phyloP scores from a whole-genome alignment of 2,113 vertebrate genomes.

The Nansenia antarctica region DNA sequence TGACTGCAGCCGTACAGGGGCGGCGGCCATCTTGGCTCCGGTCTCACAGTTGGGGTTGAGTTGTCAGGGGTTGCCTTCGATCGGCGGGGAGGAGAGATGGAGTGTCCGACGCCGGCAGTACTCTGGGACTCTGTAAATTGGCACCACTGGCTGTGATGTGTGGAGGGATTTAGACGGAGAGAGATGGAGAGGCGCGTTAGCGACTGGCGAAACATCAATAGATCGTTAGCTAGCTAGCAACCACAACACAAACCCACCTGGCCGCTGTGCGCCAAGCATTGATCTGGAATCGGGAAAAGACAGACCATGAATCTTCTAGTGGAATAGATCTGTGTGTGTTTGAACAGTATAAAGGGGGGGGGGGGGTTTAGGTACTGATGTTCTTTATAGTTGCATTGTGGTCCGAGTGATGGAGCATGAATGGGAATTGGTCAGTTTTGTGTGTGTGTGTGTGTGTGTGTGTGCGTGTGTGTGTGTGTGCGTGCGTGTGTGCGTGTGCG shows the following conservation, averaged over 20 bases:
- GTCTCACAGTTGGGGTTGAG: constrained; percentile 9
- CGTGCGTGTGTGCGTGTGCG: too few relatives aligned
- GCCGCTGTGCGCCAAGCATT: too few relatives aligned
- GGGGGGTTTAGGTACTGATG: too few relatives aligned
- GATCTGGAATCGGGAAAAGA: too few relatives aligned
- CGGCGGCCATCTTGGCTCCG: constrained; percentile 7
- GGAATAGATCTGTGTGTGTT: too few relatives aligned
- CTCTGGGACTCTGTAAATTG: constrained; percentile 7
- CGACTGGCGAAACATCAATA: background rate
- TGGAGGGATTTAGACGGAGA: background rate
- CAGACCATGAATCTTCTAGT: too few relatives aligned
- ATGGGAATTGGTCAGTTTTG: background rate
- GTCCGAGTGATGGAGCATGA: too few relatives aligned
- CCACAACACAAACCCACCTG: background rate
- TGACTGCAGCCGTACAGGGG: too few relatives aligned
- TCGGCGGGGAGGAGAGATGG: background rate
- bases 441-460: too few relatives aligned
- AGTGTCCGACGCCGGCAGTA: background rate
- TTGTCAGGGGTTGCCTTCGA: constrained; percentile 11
- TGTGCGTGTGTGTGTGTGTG: too few relatives aligned
- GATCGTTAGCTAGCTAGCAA: background rate
- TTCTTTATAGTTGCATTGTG: too few relatives aligned
- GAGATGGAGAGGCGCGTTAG: constrained; percentile 2
- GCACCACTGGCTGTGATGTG: background rate
- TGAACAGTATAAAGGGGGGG: too few relatives aligned